Evolutionary conservation across 2,797 vertebrate genomes (phyloP), one percentile per base, ranked within the genome.

Genomic region (Menidia menidia): DNA sequence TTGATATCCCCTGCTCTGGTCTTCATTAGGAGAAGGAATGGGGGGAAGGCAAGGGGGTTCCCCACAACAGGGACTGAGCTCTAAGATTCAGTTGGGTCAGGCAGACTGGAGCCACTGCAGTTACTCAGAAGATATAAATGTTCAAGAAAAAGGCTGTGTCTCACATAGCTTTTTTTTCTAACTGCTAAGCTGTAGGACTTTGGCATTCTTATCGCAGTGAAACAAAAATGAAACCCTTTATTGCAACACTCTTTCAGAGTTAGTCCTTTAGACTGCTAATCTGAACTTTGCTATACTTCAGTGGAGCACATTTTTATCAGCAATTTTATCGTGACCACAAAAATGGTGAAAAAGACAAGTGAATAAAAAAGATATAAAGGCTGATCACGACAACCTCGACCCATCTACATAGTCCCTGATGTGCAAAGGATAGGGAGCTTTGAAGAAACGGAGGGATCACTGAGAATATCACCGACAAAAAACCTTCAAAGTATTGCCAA

Each of bases 21-120:
- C 87, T 89, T 92, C 88, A 92, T 93, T 93, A 91, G 85, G 67
- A 4, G 3, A 62, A 91, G 88, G 91, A 90, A 92, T 90, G 88
- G 89, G 88, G 91, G 86, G 81, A 83, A 80, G 43, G 53, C 72
- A 88, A 68, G 91, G 92, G 89, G 90, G 87, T 78, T 91, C 60
- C 60, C 63, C 65, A 61, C 50, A 5, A 39, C 6, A 1, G 45
- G 59, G 67, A 75, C 53, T 59, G 78, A 8, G 13, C 32, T 66
- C 39, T 19, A 39, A 39, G 35, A 39, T 39, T 39, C 35, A 43
- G 44, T 2, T 61, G 61, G 71, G 68, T 73, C 75, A 76, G 77
- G 68, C 77, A 19, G 32, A 45, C 13, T 16, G 74, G 77, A 82
- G 71, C 72, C 44, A 5, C 43, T 45, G 52, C 59, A 19, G 56